These are phyloP conservation scores for Euphonia xanthogaster DNA, from an alignment of 2,797 vertebrate genomes.

Conservation along the genomic window DNA sequence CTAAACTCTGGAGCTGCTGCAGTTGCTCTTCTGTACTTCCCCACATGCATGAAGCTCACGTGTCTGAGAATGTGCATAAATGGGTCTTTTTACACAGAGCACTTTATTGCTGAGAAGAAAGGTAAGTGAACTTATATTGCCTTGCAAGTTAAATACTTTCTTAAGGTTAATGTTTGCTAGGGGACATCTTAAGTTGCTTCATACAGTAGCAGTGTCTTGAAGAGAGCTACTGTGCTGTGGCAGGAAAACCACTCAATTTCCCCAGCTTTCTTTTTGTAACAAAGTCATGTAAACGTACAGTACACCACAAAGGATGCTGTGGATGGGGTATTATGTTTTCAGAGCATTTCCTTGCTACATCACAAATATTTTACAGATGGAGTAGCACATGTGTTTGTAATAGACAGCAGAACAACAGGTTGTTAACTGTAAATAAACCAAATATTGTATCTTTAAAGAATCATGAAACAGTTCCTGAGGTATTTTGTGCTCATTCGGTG, in stretches of 20 bases:
- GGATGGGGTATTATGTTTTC: neutral
- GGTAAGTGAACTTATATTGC: neutral
- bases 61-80: neutral
- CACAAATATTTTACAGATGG: neutral
- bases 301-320: neutral
- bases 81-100: neutral
- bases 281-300: neutral
- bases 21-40: neutral
- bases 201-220: neutral
- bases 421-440: neutral
- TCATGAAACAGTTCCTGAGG: neutral
- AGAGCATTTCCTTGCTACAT: neutral
- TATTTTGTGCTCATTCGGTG: neutral
- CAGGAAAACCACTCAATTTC: neutral
- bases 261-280: neutral
- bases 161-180: neutral
- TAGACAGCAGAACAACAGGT: neutral
- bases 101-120: neutral
- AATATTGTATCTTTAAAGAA: constrained; percentile 21
- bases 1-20: neutral
- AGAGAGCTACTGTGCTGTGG: neutral
- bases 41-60: fast-evolving
- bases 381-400: neutral
- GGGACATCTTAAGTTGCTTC: neutral
- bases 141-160: neutral